Conservation (phyloP, 2,113 vertebrate genomes). For the Cyrtonyx montezumae region DNA sequence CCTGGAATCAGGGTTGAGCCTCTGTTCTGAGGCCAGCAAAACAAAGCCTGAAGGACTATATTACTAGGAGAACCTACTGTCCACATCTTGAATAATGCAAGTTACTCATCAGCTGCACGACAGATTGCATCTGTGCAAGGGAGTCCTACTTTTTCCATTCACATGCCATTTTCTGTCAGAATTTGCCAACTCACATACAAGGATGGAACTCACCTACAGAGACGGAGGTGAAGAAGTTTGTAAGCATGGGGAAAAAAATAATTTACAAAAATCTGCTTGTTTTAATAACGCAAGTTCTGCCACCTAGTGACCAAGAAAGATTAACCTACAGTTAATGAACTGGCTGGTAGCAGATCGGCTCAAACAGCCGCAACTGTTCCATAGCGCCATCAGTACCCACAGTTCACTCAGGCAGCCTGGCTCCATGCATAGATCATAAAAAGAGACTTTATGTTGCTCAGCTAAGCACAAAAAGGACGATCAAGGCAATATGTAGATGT, state of each 20-base stretch:
- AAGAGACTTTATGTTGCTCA: not conserved
- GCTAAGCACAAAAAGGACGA: not conserved
- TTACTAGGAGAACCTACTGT: not conserved
- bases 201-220: not conserved
- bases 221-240: not conserved
- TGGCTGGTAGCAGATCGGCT: not conserved
- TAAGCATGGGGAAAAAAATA: not conserved
- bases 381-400: rapidly evolving
- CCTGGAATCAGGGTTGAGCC: not conserved
- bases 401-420: not conserved
- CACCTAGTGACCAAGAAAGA: constrained; percentile 75
- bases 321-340: not conserved
- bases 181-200: not conserved
- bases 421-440: not conserved
- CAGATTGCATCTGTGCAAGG: not conserved
- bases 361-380: not conserved
- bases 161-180: not conserved
- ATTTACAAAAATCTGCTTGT: not conserved
- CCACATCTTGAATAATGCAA: not conserved
- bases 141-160: not conserved
- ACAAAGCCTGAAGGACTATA: not conserved
- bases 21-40: not conserved
- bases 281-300: constrained; percentile 73
- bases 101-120: not conserved
- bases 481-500: not conserved